Base-by-base conservation (phyloP, 2,797 vertebrate genomes). In the Acridotheres tristis region DNA sequence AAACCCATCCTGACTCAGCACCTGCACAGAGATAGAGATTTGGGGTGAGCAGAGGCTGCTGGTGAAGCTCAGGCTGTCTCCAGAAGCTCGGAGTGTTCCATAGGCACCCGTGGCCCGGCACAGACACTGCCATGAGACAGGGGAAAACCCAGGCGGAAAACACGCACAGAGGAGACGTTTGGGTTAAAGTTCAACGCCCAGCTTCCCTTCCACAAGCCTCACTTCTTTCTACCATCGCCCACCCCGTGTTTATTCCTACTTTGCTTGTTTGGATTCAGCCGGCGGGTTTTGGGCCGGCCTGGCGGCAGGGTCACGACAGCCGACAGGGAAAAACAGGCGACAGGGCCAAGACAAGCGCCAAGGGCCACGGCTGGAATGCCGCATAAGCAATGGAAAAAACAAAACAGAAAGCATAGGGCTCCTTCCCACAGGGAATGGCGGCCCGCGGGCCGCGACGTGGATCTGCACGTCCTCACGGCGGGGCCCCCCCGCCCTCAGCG, bases 1-100 rank as follows among this genome's bases (percentile, higher is more conserved):
- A 95, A 93, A 27, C 91, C 94, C 97, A 97, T 97, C 50, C 22
- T 85, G 55, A 11, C 59, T 93, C 73, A 88, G 59, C 30, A 26
- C 50, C 94, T 96, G 74, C 36, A 2, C 4, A 27, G 20, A 57
- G 9, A 62, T 20, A 47, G 27, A 50, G 26, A 36, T 2, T 5
- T 0, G 4, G 17, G 0, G 8, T 5, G 36, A 74, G 40, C 1
- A 1, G 14, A 34, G 29, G 42, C 47, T 22, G 67, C 36, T 2
- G 40, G 13, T 1, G 42, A 29, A 1, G 2, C 57, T 29, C 4
- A 2, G 34, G 32, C 21, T 40, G 45, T 4, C 63, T 30, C 3
- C 21, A 34, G 23, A 29, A 42, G 6, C 62, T 32, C 26, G 3
- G 9, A 43, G 19, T 66, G 45, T 22, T n/a, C 68, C 13, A 11